phyloP scores from a whole-genome alignment of 2,797 vertebrate species.

The Crypturellus tataupa region DNA sequence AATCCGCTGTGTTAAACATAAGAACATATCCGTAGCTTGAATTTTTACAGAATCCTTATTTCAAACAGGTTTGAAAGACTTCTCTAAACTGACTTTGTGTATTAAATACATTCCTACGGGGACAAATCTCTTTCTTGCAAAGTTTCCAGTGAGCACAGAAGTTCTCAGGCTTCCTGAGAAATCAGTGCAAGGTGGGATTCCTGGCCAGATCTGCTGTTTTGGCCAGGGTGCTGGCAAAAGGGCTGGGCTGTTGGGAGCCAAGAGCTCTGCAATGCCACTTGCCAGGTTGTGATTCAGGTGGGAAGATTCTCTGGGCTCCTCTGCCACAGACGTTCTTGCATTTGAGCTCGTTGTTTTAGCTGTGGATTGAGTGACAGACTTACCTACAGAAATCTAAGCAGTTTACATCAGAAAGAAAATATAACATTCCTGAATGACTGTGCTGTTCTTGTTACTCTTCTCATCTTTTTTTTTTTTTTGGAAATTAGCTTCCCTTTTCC shows the following conservation, averaged over 20 bases:
- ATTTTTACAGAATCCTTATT: neutral
- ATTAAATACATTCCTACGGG: neutral
- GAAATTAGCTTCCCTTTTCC: neutral
- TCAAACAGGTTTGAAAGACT: neutral
- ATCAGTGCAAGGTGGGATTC: neutral
- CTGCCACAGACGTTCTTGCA: neutral
- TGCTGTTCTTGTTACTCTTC: neutral
- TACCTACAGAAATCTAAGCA: neutral
- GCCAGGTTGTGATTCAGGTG: neutral
- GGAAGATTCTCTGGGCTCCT: neutral
- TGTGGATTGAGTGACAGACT: neutral
- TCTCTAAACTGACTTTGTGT: neutral
- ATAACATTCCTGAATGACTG: neutral
- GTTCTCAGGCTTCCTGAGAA: neutral
- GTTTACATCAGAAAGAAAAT: neutral
- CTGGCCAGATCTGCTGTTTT: neutral
- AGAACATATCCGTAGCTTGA: neutral
- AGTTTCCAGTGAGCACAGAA: neutral
- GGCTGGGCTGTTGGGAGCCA: neutral
- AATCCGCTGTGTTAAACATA: neutral
- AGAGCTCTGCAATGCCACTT: neutral
- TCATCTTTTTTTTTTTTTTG: neutral
- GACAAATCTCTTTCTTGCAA: neutral
- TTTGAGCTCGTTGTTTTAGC: fast-evolving
- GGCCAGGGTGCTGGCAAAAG: neutral